Evolutionary conservation across 2,113 vertebrate species (phyloP).

Genomic region (Ciconia boyciana): DNA sequence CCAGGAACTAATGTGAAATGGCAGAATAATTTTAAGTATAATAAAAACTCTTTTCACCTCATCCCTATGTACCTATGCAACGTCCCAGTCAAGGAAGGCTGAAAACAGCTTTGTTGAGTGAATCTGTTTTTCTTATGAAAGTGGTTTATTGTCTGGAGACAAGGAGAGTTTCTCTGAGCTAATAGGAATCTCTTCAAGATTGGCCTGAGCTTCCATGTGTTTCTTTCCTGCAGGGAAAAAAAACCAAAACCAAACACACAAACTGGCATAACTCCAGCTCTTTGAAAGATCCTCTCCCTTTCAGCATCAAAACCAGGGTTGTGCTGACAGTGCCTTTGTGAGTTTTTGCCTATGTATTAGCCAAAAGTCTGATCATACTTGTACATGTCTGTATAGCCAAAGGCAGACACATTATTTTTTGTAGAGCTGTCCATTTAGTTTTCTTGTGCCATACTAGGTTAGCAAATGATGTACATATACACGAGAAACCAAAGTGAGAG

Average conservation of each 20-base stretch:
- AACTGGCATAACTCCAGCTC: background rate
- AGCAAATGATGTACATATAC: background rate
- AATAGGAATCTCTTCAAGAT: background rate
- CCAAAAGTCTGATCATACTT: background rate
- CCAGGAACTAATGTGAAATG: background rate
- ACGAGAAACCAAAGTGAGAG: background rate
- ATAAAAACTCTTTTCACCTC: background rate
- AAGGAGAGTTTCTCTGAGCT: background rate
- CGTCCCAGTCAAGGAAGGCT: background rate
- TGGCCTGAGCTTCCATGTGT: background rate
- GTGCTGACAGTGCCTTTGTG: background rate
- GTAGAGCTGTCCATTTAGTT: background rate
- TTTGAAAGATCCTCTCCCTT: background rate
- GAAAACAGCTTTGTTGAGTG: background rate
- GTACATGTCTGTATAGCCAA: background rate
- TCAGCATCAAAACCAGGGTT: background rate
- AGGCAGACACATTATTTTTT: background rate
- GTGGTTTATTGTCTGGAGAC: background rate
- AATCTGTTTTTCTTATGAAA: background rate
- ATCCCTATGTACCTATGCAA: background rate
- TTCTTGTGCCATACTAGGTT: background rate
- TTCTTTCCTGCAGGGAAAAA: background rate
- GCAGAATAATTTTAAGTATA: background rate
- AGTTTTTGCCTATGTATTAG: background rate
- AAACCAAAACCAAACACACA: rapidly evolving